These are phyloP conservation scores for Empis livida DNA, from an alignment of 2,888 invertebrate genomes.

Conservation along the genomic window DNA sequence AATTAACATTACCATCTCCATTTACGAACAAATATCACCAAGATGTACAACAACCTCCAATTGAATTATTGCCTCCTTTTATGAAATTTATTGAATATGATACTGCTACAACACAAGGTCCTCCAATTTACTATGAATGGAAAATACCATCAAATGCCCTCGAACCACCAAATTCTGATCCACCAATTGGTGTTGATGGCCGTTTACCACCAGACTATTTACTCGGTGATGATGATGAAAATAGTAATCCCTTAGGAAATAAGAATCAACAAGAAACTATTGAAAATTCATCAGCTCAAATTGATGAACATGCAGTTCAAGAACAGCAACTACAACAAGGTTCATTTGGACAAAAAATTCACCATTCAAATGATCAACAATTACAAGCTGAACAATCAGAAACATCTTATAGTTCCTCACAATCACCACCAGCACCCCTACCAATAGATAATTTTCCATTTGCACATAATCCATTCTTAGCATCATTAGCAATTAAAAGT, in stretches of 20 bases:
- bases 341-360: not conserved
- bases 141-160: constrained; percentile 47
- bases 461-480: constrained; percentile 10
- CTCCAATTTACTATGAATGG: constrained; percentile 51
- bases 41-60: constrained; percentile 20
- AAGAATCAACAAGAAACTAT: constrained; percentile 6
- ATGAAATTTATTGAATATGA: constrained; percentile 36
- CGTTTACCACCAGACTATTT: constrained; percentile 25
- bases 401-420: not conserved
- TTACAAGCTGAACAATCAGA: not conserved
- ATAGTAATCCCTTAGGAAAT: constrained; percentile 16
- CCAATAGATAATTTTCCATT: constrained; percentile 2
- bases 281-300: constrained; percentile 4
- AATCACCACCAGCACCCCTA: not conserved
- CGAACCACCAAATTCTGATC: constrained; percentile 40
- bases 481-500: constrained; percentile 7
- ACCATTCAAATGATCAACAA: not conserved
- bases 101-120: constrained; percentile 43
- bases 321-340: constrained; percentile 1
- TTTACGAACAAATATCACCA: constrained; percentile 4
- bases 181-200: constrained; percentile 34
- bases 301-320: constrained; percentile 12
- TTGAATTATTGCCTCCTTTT: constrained; percentile 43
- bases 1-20: constrained; percentile 7
- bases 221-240: constrained; percentile 16